Conservation (phyloP, 2,113 vertebrate species). For the Heterochromis multidens region DNA sequence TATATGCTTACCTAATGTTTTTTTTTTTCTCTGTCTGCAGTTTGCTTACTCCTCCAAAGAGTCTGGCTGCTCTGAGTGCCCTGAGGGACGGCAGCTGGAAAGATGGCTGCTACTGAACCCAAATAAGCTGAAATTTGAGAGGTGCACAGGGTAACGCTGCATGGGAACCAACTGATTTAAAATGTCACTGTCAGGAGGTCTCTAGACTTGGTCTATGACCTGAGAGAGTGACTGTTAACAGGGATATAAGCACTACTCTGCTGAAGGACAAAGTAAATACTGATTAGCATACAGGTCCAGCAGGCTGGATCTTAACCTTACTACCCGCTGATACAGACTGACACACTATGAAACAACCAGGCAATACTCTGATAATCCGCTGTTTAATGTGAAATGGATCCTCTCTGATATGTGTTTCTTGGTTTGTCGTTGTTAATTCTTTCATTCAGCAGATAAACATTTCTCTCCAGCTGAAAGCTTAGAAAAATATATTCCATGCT, state of each 20-base stretch:
- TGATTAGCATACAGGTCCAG: constrained; percentile 77
- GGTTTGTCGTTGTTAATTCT: constrained; percentile 26
- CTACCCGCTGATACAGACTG: constrained; percentile 21
- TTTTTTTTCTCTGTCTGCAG: constrained; percentile 65
- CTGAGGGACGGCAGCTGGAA: constrained; percentile 94
- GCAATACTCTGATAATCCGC: constrained; percentile 58
- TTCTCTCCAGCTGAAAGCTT: constrained; percentile 14
- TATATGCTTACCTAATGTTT: neutral
- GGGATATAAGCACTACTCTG: constrained; percentile 27
- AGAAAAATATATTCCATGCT: neutral
- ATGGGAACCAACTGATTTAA: constrained; percentile 13
- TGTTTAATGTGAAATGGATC: constrained; percentile 43
- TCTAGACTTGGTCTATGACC: constrained; percentile 1
- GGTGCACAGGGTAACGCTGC: constrained; percentile 46
- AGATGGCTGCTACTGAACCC: constrained; percentile 92
- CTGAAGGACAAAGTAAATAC: neutral
- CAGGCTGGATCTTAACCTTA: constrained; percentile 86
- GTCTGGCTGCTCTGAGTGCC: constrained; percentile 87
- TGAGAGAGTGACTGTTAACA: constrained; percentile 47
- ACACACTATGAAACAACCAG: constrained; percentile 19
- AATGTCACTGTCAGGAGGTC: constrained; percentile 6
- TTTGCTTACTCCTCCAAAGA: constrained; percentile 95
- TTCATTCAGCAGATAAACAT: constrained; percentile 15
- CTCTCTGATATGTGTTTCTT: constrained; percentile 24
- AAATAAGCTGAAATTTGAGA: constrained; percentile 2